These are phyloP conservation scores for Gnatocerus cornutus DNA, from an alignment of 2,888 invertebrate genomes.

Conservation along the genomic window DNA sequence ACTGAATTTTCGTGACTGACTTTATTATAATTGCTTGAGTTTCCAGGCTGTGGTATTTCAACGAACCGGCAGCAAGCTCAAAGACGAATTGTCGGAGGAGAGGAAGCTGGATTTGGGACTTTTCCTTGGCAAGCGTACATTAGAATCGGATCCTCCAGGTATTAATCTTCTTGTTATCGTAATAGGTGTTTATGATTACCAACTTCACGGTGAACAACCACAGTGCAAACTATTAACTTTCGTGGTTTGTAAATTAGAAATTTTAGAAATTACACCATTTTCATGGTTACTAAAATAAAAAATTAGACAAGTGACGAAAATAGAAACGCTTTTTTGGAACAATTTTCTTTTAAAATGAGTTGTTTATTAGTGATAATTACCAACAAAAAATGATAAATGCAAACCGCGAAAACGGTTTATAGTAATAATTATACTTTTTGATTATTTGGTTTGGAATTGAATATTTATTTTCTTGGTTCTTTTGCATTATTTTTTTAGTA, in stretches of 20 bases:
- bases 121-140: conserved; percentile 98
- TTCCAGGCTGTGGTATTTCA: conserved; percentile 90
- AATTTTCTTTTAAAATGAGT: neutral
- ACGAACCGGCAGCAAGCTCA: conserved; percentile 90
- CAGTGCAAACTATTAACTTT: conserved; percentile 7
- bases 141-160: conserved; percentile 92
- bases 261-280: conserved; percentile 15
- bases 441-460: too few relatives aligned
- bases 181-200: neutral
- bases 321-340: neutral
- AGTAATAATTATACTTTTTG: too few relatives aligned
- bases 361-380: too few relatives aligned
- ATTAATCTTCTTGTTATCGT: conserved; percentile 51
- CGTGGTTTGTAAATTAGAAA: conserved; percentile 32
- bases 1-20: conserved; percentile 2
- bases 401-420: too few relatives aligned
- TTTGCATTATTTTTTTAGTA: too few relatives aligned
- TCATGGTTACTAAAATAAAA: neutral
- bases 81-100: conserved; percentile 92
- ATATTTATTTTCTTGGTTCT: too few relatives aligned
- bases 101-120: conserved; percentile 94
- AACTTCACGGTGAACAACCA: conserved; percentile 13
- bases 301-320: conserved; percentile 9
- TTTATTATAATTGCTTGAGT: conserved; percentile 5
- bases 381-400: too few relatives aligned